Evolutionary conservation across 92 coral and sea anemone genomes (phyloP), one percentile per base, ranked within the genome.

Genomic region (Epizoanthus ramosus): DNA sequence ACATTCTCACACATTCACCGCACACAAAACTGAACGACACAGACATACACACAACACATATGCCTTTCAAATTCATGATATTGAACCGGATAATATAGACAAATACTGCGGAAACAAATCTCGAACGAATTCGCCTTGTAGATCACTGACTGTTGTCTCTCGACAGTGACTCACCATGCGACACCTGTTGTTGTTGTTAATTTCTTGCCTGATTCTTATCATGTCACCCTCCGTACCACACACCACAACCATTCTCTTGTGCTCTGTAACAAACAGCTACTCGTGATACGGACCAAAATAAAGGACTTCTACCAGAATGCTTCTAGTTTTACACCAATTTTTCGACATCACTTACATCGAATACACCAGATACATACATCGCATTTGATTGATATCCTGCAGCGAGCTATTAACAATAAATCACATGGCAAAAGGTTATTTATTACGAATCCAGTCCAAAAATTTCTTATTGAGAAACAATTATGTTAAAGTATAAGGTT

Each of bases 361-460:
- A 8, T 47, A 47, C 54, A 47, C 7, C 2, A 47, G 21, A 7
- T 47, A 47, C 54, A 47, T 47, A 37, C 10, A 14, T 19, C n/a
- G 22, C 19, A 22, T 33, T 37, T 37, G 4, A 41, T 39, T 56
- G 53, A 77, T 61, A 10, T 12, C 69, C 56, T 60, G 82, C 56
- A 14, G 63, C n/a, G 79, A 74, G 39, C 64, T 15, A 56, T 74
- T 74, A 74, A 10, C 35, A 43, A 31, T 18, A 74, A 74, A 74
- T 54, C 63, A 53, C 43, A 74, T 74, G 63, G 64, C 24, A 56
- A 56, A 21, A 74, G 23, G 58, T 56, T 73, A 74, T 74, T 31
- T 74, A 31, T 25, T 53, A 21, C 41, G 79, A 74, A 25, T 25
- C 25, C 52, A 43, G 22, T 52, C 16, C 3, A 9, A 43, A 47